phyloP scores from a whole-genome alignment of 1,140 invertebrate species.

The Platyscapa corneri region DNA sequence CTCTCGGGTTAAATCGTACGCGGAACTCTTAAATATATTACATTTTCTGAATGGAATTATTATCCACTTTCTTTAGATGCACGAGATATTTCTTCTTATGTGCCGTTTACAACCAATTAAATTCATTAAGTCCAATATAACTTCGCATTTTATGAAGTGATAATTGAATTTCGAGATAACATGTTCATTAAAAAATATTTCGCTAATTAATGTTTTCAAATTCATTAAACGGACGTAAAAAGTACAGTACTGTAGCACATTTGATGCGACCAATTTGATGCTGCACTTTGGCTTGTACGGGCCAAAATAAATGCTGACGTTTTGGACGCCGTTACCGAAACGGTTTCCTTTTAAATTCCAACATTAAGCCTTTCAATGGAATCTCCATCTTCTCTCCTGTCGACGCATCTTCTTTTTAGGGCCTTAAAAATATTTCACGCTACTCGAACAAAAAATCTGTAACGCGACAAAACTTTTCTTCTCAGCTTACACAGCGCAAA shows the following conservation, averaged over 20 bases:
- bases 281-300: neutral
- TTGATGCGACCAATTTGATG: neutral
- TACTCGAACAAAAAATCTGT: neutral
- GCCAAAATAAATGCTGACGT: constrained; percentile 14
- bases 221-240: neutral
- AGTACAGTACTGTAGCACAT: neutral
- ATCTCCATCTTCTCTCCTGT: neutral
- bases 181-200: neutral
- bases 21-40: too few species aligned
- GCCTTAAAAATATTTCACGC: neutral
- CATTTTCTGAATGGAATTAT: too few species aligned
- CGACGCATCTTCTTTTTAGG: neutral
- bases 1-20: too few species aligned
- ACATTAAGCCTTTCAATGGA: constrained; percentile 16
- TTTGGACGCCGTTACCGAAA: neutral
- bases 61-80: neutral
- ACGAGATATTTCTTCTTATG: neutral
- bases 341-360: constrained; percentile 8
- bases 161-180: constrained; percentile 21
- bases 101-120: neutral
- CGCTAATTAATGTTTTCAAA: constrained; percentile 12
- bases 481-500: neutral
- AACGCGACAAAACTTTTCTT: neutral
- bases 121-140: constrained; percentile 9
- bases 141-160: constrained; percentile 30